A percentile compares a stretch with the other conserved stretches of the same genome.
Conservation (phyloP, 2,113 vertebrate species). For the Pseudolaguvia tuberculata region DNA sequence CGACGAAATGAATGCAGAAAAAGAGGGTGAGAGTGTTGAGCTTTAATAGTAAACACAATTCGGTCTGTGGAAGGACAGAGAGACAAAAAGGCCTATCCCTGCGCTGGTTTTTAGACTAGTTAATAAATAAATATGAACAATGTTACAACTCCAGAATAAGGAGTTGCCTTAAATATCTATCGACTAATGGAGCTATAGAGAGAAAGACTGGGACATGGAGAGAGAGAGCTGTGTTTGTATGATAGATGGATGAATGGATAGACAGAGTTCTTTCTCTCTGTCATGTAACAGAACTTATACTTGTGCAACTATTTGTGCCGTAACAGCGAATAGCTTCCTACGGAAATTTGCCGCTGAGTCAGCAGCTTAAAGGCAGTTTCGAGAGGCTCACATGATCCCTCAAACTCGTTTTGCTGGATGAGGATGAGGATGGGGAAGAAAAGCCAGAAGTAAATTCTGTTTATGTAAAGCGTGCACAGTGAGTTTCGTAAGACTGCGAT, state of each 20-base stretch:
- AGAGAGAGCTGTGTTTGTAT: too few relatives aligned
- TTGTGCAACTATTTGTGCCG: not conserved
- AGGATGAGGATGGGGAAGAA: not conserved
- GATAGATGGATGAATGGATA: too few relatives aligned
- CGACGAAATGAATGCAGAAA: constrained; percentile 41
- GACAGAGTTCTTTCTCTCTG: too few relatives aligned
- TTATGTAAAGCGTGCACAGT: constrained; percentile 14
- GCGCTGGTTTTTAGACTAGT: too few relatives aligned
- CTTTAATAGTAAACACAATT: constrained; percentile 46
- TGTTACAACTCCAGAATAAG: constrained; percentile 26
- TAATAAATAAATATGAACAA: constrained; percentile 27
- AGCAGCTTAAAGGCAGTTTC: constrained; percentile 39
- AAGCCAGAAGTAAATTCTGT: not conserved
- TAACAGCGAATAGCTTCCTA: constrained; percentile 20
- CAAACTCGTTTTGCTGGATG: constrained; percentile 39
- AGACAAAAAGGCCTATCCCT: not conserved
- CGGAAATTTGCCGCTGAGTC: constrained; percentile 40
- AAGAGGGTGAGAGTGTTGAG: constrained; percentile 10
- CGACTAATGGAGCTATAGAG: too few relatives aligned
- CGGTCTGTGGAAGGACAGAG: constrained; percentile 9
- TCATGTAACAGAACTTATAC: constrained; percentile 31
- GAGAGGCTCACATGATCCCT: constrained; percentile 15
- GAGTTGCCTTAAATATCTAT: too few relatives aligned
- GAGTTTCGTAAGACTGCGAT: too few relatives aligned
- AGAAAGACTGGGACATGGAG: too few relatives aligned